Percentiles rank a stretch among this genome's conserved stretches.
phyloP scores from a whole-genome alignment of 2,113 vertebrate genomes.

The Aspiorhynchus laticeps region DNA sequence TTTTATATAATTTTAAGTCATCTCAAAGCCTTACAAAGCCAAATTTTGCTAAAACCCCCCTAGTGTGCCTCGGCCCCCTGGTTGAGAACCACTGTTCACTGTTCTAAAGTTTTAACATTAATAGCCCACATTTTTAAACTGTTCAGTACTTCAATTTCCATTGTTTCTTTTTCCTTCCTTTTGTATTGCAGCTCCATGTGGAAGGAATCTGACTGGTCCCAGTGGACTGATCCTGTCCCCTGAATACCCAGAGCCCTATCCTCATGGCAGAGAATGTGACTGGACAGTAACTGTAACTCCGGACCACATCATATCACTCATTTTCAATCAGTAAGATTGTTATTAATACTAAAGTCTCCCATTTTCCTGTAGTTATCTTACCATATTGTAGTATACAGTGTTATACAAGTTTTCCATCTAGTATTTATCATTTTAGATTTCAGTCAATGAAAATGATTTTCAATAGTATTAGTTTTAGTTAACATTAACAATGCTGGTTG shows the following conservation, averaged over 20 bases:
- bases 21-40: background rate
- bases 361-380: background rate
- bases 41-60: background rate
- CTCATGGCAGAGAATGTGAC: conserved; percentile 93
- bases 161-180: background rate
- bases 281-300: conserved; percentile 90
- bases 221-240: conserved; percentile 93
- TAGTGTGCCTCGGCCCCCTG: background rate
- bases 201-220: conserved; percentile 88
- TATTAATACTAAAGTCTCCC: background rate
- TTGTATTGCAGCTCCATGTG: conserved; percentile 86
- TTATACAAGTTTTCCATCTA: background rate
- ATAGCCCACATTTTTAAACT: background rate
- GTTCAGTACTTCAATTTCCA: background rate
- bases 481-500: background rate
- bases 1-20: background rate
- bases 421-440: background rate
- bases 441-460: background rate
- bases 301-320: conserved; percentile 93
- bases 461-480: background rate
- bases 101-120: background rate
- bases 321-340: conserved; percentile 85
- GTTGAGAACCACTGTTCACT: background rate
- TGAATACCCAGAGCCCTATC: conserved; percentile 93
- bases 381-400: background rate